A percentile compares a stretch with the other conserved stretches of the same genome.
Conservation (phyloP, 2,888 invertebrate species). For the Andrena bucephala region DNA sequence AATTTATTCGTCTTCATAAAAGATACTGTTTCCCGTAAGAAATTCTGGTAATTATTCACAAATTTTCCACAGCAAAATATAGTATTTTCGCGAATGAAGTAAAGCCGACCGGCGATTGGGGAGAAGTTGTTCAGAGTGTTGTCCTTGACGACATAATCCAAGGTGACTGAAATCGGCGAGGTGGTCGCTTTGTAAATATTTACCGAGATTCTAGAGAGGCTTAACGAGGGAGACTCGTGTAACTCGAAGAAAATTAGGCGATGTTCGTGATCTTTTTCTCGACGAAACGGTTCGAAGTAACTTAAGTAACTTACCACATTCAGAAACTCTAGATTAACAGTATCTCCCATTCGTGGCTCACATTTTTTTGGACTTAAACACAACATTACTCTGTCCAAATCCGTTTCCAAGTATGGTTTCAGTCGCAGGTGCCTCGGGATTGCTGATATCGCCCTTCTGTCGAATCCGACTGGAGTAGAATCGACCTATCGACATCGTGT, state of each 20-base stretch:
- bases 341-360: constrained; percentile 64
- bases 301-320: constrained; percentile 67
- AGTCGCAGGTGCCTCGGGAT: constrained; percentile 77
- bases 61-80: too few relatives aligned
- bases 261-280: neutral
- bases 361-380: constrained; percentile 65
- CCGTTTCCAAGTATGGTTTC: constrained; percentile 79
- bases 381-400: constrained; percentile 75
- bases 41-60: too few relatives aligned
- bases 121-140: too few relatives aligned
- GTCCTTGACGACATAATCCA: too few relatives aligned
- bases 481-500: constrained; percentile 58
- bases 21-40: too few relatives aligned
- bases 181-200: too few relatives aligned
- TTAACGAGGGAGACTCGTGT: too few relatives aligned
- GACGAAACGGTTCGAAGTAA: neutral
- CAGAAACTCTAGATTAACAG: constrained; percentile 62
- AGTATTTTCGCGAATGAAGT: too few relatives aligned
- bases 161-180: too few relatives aligned
- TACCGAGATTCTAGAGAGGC: too few relatives aligned
- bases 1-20: neutral
- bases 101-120: too few relatives aligned
- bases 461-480: constrained; percentile 58
- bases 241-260: too few relatives aligned
- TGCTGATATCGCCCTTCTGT: constrained; percentile 68